Evolutionary conservation across 2,888 invertebrate species (phyloP), one percentile per base, ranked within the genome.

Genomic region (Dicycla oo): DNA sequence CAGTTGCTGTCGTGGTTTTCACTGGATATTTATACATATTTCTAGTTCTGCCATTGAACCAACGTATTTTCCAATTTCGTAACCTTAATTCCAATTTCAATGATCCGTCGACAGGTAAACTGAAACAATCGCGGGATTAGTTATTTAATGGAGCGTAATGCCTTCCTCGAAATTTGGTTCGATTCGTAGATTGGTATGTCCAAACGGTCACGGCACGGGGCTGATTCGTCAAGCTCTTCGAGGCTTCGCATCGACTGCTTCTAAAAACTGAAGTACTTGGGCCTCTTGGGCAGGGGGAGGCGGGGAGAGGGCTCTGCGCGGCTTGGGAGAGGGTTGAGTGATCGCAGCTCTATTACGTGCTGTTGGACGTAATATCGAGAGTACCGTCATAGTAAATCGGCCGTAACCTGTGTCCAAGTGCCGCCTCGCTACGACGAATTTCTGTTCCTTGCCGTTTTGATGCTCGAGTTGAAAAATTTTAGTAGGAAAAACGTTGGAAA

Each of bases 341-440:
- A 91, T 90, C 91, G 93, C 87, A 86, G 89, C 87, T 87, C 87
- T 90, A 91, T 92, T 92, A 93, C 93, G 93, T 92, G 91, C 89
- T 89, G 88, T 81, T 89, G 89, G 86, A 93, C 89, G 93, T 93
- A 93, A 92, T 89, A 92, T 88, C 90, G 87, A 91, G 91, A 91
- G 91, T 91, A 90, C 88, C 87, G 90, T 92, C 91, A 69, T 93
- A 93, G 93, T 93, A 92, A 94, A 94, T 93, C 92, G 91, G 89
- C 89, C 91, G 92, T 91, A 93, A 89, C 91, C 89, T 91, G 91
- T 86, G 84, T 87, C 86, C 81, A 71, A 75, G 88, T 89, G 90
- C 90, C 75, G 90, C 69, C 79, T 88, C 49, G 73, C 86, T 86
- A 80, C 85, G 87, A 81, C 90, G 91, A 93, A 91, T 85, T 18